Evolutionary conservation across 2,797 vertebrate species (phyloP).

Genomic region (Sardinella longiceps): DNA sequence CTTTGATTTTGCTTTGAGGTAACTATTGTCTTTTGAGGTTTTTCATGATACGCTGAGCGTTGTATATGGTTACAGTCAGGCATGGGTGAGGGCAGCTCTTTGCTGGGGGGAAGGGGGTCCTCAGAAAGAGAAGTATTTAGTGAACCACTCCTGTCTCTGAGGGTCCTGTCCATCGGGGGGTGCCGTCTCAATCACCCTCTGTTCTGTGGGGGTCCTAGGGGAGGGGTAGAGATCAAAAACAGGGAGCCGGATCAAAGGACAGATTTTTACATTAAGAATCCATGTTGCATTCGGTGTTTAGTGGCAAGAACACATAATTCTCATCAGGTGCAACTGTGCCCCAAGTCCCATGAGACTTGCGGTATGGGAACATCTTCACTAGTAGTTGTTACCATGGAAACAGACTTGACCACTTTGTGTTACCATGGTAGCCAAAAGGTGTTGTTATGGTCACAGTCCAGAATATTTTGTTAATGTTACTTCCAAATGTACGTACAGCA

Average conservation of each 20-base stretch:
- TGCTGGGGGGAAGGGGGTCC: slow-evolving; percentile 55
- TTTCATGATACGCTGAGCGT: background rate
- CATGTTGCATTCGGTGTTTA: background rate
- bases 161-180: slow-evolving; percentile 75
- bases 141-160: slow-evolving; percentile 93
- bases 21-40: slow-evolving; percentile 55
- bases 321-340: background rate
- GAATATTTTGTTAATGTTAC: background rate
- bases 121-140: slow-evolving; percentile 98
- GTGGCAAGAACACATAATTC: background rate
- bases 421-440: background rate
- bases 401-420: background rate
- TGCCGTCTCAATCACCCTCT: slow-evolving; percentile 72
- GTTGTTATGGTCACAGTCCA: background rate
- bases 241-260: background rate
- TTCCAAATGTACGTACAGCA: background rate
- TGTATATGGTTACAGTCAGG: slow-evolving; percentile 7
- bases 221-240: slow-evolving; percentile 43
- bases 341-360: background rate
- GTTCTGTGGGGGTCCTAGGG: slow-evolving; percentile 72
- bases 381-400: background rate
- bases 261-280: background rate
- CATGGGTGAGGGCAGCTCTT: slow-evolving; percentile 25
- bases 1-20: slow-evolving; percentile 53
- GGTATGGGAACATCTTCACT: background rate